A percentile compares a stretch with the other conserved stretches of the same genome.
Evolutionary conservation across 2,113 vertebrate species (phyloP).

Genomic region (Ictidomys tridecemlineatus): DNA sequence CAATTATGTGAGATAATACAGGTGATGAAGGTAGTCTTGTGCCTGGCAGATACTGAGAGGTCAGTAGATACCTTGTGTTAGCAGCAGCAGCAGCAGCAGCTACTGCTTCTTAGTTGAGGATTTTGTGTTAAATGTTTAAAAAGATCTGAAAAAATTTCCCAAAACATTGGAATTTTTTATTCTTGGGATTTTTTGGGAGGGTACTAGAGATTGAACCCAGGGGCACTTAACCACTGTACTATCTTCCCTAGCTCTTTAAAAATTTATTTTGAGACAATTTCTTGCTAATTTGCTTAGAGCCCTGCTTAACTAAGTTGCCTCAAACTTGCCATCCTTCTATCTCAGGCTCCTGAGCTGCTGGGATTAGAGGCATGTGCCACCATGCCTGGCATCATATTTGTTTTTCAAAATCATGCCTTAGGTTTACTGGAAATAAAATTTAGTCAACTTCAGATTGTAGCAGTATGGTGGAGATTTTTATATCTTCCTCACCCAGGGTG

Average conservation of each 20-base stretch:
- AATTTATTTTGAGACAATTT: too few species aligned
- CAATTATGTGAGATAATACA: too few species aligned
- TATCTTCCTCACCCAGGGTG: not conserved
- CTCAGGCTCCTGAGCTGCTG: too few species aligned
- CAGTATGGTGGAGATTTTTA: too few species aligned
- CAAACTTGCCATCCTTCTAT: too few species aligned
- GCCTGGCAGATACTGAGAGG: not conserved
- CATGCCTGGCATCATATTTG: not conserved
- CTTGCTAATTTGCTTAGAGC: too few species aligned
- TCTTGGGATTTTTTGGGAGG: not conserved
- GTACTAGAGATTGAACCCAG: too few species aligned
- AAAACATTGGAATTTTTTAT: not conserved
- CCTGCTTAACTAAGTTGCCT: too few species aligned
- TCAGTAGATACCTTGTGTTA: not conserved
- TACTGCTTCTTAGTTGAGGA: not conserved
- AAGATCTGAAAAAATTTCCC: not conserved
- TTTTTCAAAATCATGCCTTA: not conserved
- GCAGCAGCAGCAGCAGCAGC: not conserved
- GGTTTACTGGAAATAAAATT: not conserved
- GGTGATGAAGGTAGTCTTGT: not conserved
- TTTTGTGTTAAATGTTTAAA: constrained; percentile 13
- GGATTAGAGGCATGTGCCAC: too few species aligned
- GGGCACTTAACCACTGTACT: too few species aligned
- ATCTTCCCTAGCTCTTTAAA: too few species aligned
- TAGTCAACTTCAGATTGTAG: not conserved